These are phyloP conservation scores for Hippocampus comes DNA, from an alignment of 2,113 vertebrate genomes.

Conservation along the genomic window DNA sequence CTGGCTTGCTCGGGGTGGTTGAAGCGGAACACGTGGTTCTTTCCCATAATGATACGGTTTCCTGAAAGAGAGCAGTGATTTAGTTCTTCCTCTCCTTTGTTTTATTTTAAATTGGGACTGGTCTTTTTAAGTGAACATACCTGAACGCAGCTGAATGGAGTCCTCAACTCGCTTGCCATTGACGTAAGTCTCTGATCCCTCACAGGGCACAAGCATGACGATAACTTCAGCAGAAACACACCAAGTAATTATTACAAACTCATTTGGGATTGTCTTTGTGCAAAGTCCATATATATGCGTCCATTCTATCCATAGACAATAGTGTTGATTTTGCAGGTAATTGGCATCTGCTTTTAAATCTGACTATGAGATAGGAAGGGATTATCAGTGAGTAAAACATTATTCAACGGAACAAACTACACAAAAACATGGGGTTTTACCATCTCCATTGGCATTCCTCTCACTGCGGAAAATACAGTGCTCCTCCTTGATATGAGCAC, in stretches of 20 bases:
- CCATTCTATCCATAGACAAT: background rate
- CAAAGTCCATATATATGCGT: background rate
- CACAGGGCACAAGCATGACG: conserved; percentile 90
- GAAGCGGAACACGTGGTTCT: conserved; percentile 98
- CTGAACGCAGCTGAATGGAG: conserved; percentile 90
- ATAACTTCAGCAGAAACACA: conserved; percentile 76
- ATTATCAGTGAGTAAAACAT: background rate
- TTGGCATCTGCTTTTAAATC: background rate
- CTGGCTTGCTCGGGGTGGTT: conserved; percentile 97
- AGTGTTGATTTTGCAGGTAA: background rate
- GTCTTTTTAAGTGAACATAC: conserved; percentile 60
- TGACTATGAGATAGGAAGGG: background rate
- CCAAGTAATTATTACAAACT: conserved; percentile 4
- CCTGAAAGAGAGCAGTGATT: conserved; percentile 64
- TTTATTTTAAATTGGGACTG: background rate
- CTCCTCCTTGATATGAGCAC: conserved; percentile 95
- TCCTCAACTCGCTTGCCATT: conserved; percentile 93
- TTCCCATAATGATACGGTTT: conserved; percentile 99
- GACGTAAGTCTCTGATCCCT: conserved; percentile 93
- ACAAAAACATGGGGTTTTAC: conserved; percentile 63
- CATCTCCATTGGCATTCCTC: conserved; percentile 83
- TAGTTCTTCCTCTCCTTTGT: background rate
- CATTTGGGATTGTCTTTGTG: background rate
- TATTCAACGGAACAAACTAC: background rate
- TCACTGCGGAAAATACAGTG: conserved; percentile 96